Base-by-base conservation (phyloP, 2,888 invertebrate genomes). In the Hydrotaea cyrtoneurina region DNA sequence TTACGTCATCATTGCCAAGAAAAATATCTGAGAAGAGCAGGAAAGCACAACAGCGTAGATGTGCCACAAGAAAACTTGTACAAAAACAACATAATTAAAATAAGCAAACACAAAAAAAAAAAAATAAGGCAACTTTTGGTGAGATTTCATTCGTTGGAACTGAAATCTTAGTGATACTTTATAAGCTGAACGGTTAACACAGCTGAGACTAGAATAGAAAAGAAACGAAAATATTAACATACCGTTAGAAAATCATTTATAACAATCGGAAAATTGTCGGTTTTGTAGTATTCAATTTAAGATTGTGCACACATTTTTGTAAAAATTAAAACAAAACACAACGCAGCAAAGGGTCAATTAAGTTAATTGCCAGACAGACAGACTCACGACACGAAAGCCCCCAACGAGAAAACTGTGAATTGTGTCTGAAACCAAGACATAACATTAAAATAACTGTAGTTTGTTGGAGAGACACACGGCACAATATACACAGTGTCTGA, bases 1-100 rank as follows among this genome's bases (percentile, higher is more conserved):
- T 82, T 73, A 85, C 85, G 85, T 85, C 85, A 85, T 85, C 82
- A 53, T 85, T 59, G 50, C 15, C n/a, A 81, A 43, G 23, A 50
- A 77, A 21, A 73, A 31, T 46, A 59, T 64, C 17, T 36, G 69
- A 76, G 62, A 75, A 59, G 15, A 59, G n/a, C n/a, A n/a, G n/a
- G n/a, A n/a, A n/a, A n/a, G n/a, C n/a, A n/a, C n/a, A 78, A 19
- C 19, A 19, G 57, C 55, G 76, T n/a, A n/a, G n/a, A n/a, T n/a
- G n/a, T n/a, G n/a, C n/a, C n/a, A n/a, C n/a, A 11, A 57, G 72
- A 72, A 50, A 72, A 50, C 19, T 26, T 57, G 53, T 76, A 69
- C 76, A 84, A 79, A 23, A 73, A 72, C 72, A 82, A 82, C 75
- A 79, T 85, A 82, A 85, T 82, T 82, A 79, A 79, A 72, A 71